Conservation (phyloP, 2,888 invertebrate species). For the Cloeon dipterum region DNA sequence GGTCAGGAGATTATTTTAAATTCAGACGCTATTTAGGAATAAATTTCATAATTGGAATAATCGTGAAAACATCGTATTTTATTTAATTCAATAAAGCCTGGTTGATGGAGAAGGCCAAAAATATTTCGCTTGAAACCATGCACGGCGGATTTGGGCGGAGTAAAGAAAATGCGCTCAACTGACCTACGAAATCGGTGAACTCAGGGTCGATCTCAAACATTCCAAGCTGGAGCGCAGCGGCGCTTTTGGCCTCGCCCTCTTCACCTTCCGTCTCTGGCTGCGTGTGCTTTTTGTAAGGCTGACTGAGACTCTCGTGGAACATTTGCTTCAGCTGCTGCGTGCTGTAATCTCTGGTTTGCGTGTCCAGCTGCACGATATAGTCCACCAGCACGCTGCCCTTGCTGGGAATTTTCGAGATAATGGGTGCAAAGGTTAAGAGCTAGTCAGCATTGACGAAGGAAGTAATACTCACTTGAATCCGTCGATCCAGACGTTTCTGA, state of each 20-base stretch:
- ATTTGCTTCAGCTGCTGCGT: slow-evolving; percentile 28
- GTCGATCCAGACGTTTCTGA: slow-evolving; percentile 64
- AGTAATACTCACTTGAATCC: slow-evolving; percentile 48
- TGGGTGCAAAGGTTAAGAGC: no score
- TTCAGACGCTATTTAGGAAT: no score
- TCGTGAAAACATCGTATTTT: no score
- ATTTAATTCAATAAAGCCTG: no score
- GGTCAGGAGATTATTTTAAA: no score
- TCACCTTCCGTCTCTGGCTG: slow-evolving; percentile 19
- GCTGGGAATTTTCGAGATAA: no score
- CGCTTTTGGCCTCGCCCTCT: slow-evolving; percentile 25
- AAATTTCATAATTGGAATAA: no score
- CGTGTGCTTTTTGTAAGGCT: slow-evolving; percentile 18
- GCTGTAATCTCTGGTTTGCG: slow-evolving; percentile 25
- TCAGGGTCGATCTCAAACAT: slow-evolving; percentile 64
- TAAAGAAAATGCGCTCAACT: no score
- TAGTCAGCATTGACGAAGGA: no score
- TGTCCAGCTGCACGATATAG: slow-evolving; percentile 62
- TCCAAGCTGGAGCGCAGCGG: slow-evolving; percentile 45
- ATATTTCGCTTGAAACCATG: no score
- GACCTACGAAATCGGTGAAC: slow-evolving; percentile 75
- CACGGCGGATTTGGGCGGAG: no score
- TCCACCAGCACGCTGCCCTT: slow-evolving; percentile 73
- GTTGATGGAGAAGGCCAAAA: no score
- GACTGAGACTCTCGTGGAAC: slow-evolving; percentile 33